Conservation (phyloP, 2,113 vertebrate genomes). For the Plotosus lineatus region DNA sequence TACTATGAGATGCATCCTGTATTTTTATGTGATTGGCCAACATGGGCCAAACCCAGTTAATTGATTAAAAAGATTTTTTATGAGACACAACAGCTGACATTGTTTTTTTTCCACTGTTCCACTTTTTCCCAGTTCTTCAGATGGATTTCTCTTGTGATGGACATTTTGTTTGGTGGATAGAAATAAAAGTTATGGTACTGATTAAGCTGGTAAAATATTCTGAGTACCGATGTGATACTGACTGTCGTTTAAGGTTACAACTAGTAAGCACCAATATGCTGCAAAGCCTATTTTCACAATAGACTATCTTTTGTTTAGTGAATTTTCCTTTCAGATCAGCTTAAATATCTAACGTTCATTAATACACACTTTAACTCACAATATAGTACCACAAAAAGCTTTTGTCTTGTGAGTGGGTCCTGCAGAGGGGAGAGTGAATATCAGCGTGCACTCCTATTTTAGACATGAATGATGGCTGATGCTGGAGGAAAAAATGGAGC, state of each 20-base stretch:
- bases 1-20: not conserved
- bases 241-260: not conserved
- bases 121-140: not conserved
- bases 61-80: not conserved
- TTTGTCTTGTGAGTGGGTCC: not conserved
- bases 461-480: constrained; percentile 37
- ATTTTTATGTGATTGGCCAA: not conserved
- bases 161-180: not conserved
- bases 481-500: not conserved
- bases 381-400: not conserved
- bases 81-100: not conserved
- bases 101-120: not conserved
- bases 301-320: not conserved
- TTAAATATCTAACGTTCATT: not conserved
- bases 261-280: not conserved
- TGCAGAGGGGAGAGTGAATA: constrained; percentile 36
- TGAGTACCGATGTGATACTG: not conserved
- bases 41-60: not conserved
- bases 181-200: not conserved
- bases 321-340: not conserved
- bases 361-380: not conserved
- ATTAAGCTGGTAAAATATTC: not conserved
- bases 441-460: constrained; percentile 46
- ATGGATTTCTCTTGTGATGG: not conserved
- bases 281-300: not conserved